Conservation (phyloP, 2,888 invertebrate genomes). For the Macropis europaea region DNA sequence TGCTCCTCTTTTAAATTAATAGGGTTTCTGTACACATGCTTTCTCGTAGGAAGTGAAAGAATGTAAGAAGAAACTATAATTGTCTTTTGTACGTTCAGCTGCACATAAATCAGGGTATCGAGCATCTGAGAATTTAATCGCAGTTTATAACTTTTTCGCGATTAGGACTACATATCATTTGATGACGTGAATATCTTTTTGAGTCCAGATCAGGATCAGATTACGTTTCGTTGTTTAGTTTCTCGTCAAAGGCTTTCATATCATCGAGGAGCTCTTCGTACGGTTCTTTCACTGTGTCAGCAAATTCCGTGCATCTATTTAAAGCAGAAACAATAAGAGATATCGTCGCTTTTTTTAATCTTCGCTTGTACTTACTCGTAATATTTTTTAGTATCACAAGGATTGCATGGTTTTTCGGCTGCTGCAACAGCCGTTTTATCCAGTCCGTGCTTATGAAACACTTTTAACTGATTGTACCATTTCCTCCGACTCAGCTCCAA, state of each 20-base stretch:
- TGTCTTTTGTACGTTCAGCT: no score
- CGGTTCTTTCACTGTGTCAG: slow-evolving; percentile 48
- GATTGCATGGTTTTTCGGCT: slow-evolving; percentile 39
- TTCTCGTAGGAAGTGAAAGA: no score
- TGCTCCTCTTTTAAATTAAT: no score
- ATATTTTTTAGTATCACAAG: slow-evolving; percentile 24
- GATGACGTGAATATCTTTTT: not conserved
- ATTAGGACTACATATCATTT: not conserved
- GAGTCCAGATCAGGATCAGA: not conserved
- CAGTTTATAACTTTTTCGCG: no score
- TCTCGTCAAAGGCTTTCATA: slow-evolving; percentile 59
- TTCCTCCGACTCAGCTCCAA: not conserved
- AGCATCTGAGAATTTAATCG: no score
- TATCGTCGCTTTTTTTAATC: not conserved
- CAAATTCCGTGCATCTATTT: slow-evolving; percentile 41
- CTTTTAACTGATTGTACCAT: slow-evolving; percentile 60
- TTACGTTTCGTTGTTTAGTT: not conserved
- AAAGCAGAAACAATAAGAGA: not conserved
- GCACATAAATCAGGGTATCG: no score
- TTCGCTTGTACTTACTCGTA: slow-evolving; percentile 23
- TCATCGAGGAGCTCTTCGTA: slow-evolving; percentile 63
- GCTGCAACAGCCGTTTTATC: slow-evolving; percentile 61
- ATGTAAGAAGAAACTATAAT: no score
- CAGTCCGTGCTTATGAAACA: slow-evolving; percentile 59
- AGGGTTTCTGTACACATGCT: no score